phyloP scores from a whole-genome alignment of 2,797 vertebrate species.

The Echeneis naucrates region DNA sequence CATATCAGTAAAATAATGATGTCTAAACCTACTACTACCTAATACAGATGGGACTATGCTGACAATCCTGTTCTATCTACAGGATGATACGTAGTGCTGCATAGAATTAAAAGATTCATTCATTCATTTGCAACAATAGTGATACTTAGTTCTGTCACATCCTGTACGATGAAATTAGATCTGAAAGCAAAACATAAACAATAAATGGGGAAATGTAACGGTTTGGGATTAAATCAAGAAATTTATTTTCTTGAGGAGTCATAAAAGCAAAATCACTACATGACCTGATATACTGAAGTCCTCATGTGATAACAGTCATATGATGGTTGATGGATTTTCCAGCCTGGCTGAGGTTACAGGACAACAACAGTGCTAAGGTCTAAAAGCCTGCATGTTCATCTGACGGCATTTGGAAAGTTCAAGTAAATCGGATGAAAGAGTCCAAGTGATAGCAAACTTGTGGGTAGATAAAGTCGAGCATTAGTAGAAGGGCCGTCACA shows the following conservation, averaged over 20 bases:
- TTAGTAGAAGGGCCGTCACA: conserved; percentile 53
- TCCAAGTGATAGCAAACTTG: conserved; percentile 49
- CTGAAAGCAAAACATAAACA: not conserved
- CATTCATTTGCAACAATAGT: too few species aligned
- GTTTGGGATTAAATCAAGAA: conserved; percentile 1
- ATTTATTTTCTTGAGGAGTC: not conserved
- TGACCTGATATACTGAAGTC: conserved; percentile 7
- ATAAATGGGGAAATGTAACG: not conserved
- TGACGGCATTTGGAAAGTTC: conserved; percentile 49
- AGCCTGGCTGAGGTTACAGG: conserved; percentile 20
- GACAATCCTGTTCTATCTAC: not conserved
- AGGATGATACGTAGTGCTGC: not conserved
- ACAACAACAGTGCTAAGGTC: conserved; percentile 25
- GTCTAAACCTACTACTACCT: not conserved
- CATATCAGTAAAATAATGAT: too few species aligned
- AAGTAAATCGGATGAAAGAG: conserved; percentile 60
- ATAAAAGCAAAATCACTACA: conserved; percentile 20
- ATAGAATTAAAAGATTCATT: not conserved
- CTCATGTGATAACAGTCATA: not conserved
- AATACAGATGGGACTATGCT: not conserved
- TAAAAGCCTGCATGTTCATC: conserved; percentile 57
- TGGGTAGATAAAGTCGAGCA: conserved; percentile 36
- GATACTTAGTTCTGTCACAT: not conserved
- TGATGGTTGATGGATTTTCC: conserved; percentile 38
- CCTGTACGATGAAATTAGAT: not conserved